Percentiles rank a stretch among this genome's conserved stretches.
Conservation (phyloP, 2,113 vertebrate genomes). For the Microtus montanus region DNA sequence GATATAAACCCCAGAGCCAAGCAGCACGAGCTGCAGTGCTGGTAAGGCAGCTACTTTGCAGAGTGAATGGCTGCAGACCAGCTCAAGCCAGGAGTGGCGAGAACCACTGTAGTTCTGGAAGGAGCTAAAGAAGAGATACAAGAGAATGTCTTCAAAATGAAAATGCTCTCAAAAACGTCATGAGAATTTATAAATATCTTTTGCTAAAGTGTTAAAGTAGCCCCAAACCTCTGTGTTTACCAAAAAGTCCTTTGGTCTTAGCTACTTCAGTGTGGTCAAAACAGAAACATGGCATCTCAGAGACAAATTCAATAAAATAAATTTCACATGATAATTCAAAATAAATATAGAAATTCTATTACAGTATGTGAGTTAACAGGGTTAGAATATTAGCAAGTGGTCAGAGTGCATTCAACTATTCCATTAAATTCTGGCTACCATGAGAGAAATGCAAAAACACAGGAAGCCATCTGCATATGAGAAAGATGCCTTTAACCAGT, state of each 20-base stretch:
- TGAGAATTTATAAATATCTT: neutral
- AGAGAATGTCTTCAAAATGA: neutral
- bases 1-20: neutral
- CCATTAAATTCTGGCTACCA: slow-evolving; percentile 20
- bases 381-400: neutral
- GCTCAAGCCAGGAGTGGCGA: neutral
- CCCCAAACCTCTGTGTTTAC: neutral
- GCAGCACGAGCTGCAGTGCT: neutral
- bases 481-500: neutral
- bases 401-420: neutral
- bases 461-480: neutral
- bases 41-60: neutral
- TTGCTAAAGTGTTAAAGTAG: neutral
- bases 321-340: neutral
- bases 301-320: neutral
- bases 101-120: neutral
- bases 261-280: neutral
- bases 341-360: neutral
- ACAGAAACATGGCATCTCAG: neutral
- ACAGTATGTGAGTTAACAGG: slow-evolving; percentile 2
- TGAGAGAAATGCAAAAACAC: slow-evolving; percentile 12
- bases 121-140: neutral
- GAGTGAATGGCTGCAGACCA: neutral
- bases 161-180: neutral
- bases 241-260: neutral